These are phyloP conservation scores for Zaprionus lineosus DNA, from an alignment of 2,888 invertebrate genomes.

Conservation along the genomic window DNA sequence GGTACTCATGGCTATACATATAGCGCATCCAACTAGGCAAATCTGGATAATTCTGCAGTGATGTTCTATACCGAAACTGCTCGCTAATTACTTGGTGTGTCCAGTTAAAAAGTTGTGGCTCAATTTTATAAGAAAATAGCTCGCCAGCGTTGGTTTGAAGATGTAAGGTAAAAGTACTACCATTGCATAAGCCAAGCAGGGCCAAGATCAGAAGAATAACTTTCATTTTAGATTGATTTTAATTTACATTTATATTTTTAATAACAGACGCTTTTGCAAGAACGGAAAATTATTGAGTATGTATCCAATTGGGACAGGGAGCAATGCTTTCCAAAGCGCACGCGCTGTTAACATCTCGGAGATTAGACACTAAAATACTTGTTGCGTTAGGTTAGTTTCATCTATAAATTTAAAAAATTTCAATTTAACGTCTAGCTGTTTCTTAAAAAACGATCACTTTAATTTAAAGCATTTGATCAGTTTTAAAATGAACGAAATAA, in stretches of 20 bases:
- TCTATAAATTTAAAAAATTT: too few relatives aligned
- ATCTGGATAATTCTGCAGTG: slow-evolving; percentile 90
- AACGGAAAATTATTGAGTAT: slow-evolving; percentile 57
- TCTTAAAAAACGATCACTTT: background rate
- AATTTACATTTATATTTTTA: slow-evolving; percentile 28
- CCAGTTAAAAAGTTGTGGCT: slow-evolving; percentile 92
- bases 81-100: slow-evolving; percentile 83
- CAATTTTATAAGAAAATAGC: slow-evolving; percentile 90
- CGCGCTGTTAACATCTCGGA: slow-evolving; percentile 34
- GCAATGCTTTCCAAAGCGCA: slow-evolving; percentile 49
- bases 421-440: background rate
- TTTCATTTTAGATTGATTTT: slow-evolving; percentile 38
- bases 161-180: slow-evolving; percentile 16
- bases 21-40: slow-evolving; percentile 93
- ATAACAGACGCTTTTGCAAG: slow-evolving; percentile 15
- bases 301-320: slow-evolving; percentile 48
- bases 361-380: slow-evolving; percentile 18
- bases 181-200: slow-evolving; percentile 3
- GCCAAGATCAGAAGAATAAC: slow-evolving; percentile 26
- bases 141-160: slow-evolving; percentile 84
- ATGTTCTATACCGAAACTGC: slow-evolving; percentile 86
- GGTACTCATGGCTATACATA: slow-evolving; percentile 90
- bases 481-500: background rate
- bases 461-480: too few relatives aligned
- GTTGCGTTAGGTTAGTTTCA: slow-evolving; percentile 60